Evolutionary conservation across 2,797 vertebrate genomes (phyloP), one percentile per base, ranked within the genome.

Genomic region (Lithobates pipiens): DNA sequence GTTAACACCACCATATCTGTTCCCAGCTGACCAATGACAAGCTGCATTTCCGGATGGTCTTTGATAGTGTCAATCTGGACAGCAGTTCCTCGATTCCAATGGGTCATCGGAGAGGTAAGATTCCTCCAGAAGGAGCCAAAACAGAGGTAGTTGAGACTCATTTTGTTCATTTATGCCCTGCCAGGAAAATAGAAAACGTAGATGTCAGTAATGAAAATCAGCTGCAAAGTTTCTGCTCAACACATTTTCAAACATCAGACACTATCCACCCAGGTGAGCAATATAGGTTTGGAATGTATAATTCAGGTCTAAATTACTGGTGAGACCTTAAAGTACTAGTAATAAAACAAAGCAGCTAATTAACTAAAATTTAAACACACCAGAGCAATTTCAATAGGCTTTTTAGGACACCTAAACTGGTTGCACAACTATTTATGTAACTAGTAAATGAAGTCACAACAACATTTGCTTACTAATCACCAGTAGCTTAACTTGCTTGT

Each of bases 1-100:
- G 86, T 80, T n/a, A 83, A 32, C 10, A 83, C 1, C 10, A 87
- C 81, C 42, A 87, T 13, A 23, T 76, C 65, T 79, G 34, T 27
- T 11, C 36, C 81, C 46, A 80, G 71, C n/a, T 87, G 61, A 2
- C 42, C 69, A 29, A 61, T 32, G 18, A 69, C 67, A 7, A 29
- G 8, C 10, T 29, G 76, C 21, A 61, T 21, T 36, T 73, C 29
- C 1, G 46, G 81, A 6, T 80, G 42, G 2, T 23, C 29, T 39
- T 42, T 84, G 8, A 83, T 21, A 11, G 6, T 39, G 8, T 87
- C 76, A n/a, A 80, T 13, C 16, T 83, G 81, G 63, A 76, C 68
- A 18, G 86, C 46, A 10, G 73, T 84, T 75, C 81, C 81, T 46
- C 46, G 57, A 16, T 76, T 32, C 63, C 71, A 76, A 16, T 32